phyloP scores from a whole-genome alignment of 2,113 vertebrate genomes.

The Clarias macrocephalus region DNA sequence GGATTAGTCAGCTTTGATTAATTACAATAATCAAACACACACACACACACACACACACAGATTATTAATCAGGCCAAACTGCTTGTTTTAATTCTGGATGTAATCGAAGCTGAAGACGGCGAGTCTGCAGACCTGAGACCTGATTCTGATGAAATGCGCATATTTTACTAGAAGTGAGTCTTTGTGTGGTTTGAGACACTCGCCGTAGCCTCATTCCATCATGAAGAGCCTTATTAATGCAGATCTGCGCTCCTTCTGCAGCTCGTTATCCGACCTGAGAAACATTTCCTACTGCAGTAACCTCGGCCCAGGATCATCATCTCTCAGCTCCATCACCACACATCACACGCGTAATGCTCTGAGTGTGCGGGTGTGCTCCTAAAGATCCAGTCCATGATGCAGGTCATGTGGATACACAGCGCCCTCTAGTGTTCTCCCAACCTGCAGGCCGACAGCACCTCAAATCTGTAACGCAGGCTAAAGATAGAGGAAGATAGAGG shows the following conservation, averaged over 20 bases:
- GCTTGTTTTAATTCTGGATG: neutral
- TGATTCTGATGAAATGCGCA: slow-evolving; percentile 2
- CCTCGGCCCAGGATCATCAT: slow-evolving; percentile 5
- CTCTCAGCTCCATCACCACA: slow-evolving; percentile 15
- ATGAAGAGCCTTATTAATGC: slow-evolving; percentile 8
- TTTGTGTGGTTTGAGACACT: neutral
- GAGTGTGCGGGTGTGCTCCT: neutral
- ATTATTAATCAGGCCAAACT: neutral
- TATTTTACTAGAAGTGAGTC: neutral
- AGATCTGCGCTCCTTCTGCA: slow-evolving; percentile 3
- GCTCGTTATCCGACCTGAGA: slow-evolving; percentile 8
- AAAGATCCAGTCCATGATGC: neutral
- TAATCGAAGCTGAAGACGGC: neutral
- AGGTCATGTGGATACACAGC: neutral
- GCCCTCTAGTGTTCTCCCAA: neutral
- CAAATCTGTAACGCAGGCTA: neutral
- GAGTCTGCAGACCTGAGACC: neutral
- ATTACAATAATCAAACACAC: neutral
- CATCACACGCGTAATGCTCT: neutral
- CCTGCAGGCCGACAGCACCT: neutral
- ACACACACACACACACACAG: neutral
- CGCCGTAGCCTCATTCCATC: slow-evolving; percentile 14
- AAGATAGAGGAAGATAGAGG: neutral
- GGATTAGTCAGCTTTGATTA: neutral
- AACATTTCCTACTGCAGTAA: neutral